phyloP scores from a whole-genome alignment of 2,113 vertebrate species.

The Alosa alosa region DNA sequence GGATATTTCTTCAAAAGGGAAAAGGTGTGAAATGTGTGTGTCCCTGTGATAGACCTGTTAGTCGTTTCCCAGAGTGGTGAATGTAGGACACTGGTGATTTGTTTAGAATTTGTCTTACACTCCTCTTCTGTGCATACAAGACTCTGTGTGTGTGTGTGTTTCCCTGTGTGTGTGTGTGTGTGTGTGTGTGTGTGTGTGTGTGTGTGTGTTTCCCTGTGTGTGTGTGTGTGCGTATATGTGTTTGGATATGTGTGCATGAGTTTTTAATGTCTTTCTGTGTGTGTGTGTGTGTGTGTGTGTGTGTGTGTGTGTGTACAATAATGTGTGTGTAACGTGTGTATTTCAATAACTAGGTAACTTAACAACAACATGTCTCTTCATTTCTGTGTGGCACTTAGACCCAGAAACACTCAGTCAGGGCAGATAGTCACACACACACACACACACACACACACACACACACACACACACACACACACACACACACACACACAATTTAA shows the following conservation, averaged over 20 bases:
- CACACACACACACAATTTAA: too few relatives aligned
- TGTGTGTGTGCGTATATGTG: constrained; percentile 43
- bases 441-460: constrained; percentile 2
- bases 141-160: constrained; percentile 25
- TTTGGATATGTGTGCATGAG: not conserved
- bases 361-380: not conserved
- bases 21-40: not conserved
- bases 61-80: not conserved
- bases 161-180: constrained; percentile 20
- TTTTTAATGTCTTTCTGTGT: not conserved
- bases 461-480: not conserved
- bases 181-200: too few relatives aligned
- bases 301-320: not conserved
- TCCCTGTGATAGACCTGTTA: not conserved
- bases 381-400: not conserved
- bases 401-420: not conserved
- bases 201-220: constrained; percentile 37
- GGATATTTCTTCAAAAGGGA: not conserved
- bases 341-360: not conserved
- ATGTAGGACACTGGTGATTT: not conserved
- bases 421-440: not conserved
- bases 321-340: too few relatives aligned
- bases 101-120: not conserved
- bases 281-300: not conserved
- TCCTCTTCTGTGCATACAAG: constrained; percentile 5